phyloP scores from a whole-genome alignment of 2,888 invertebrate genomes.

The Catocala sponsa region DNA sequence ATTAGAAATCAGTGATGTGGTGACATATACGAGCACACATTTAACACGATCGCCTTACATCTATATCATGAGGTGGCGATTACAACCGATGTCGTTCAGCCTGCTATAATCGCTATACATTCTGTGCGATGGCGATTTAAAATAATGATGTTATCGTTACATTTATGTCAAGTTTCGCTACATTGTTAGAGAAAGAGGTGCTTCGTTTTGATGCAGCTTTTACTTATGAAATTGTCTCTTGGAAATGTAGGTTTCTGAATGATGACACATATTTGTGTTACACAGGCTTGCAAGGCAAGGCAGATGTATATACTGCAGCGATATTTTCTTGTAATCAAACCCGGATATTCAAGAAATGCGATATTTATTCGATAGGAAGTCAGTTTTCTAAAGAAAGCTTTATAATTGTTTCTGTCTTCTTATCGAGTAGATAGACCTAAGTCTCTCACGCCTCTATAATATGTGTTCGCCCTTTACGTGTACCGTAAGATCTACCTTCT shows the following conservation, averaged over 20 bases:
- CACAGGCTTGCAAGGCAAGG: too few species aligned
- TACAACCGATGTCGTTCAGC: conserved; percentile 15
- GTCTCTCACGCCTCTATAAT: too few species aligned
- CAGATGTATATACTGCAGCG: too few species aligned
- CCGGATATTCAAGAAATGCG: too few species aligned
- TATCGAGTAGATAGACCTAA: too few species aligned
- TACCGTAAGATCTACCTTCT: too few species aligned
- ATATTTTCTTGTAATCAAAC: too few species aligned
- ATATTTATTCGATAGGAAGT: too few species aligned
- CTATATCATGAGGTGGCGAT: conserved; percentile 20
- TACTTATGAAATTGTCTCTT: neutral
- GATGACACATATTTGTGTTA: neutral
- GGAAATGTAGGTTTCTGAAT: neutral
- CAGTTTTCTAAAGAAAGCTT: too few species aligned
- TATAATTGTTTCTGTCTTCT: too few species aligned
- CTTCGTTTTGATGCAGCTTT: neutral
- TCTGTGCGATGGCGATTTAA: conserved; percentile 24
- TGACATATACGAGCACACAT: conserved; percentile 22
- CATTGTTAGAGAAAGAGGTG: conserved; percentile 14
- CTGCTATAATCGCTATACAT: neutral
- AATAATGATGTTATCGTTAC: conserved; percentile 24
- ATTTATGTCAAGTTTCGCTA: conserved; percentile 12
- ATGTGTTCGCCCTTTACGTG: too few species aligned
- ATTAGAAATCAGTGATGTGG: conserved; percentile 39
- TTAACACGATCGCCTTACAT: conserved; percentile 33